Evolutionary conservation across 2,797 vertebrate genomes (phyloP), one percentile per base, ranked within the genome.

Genomic region (Oreochromis grahami): DNA sequence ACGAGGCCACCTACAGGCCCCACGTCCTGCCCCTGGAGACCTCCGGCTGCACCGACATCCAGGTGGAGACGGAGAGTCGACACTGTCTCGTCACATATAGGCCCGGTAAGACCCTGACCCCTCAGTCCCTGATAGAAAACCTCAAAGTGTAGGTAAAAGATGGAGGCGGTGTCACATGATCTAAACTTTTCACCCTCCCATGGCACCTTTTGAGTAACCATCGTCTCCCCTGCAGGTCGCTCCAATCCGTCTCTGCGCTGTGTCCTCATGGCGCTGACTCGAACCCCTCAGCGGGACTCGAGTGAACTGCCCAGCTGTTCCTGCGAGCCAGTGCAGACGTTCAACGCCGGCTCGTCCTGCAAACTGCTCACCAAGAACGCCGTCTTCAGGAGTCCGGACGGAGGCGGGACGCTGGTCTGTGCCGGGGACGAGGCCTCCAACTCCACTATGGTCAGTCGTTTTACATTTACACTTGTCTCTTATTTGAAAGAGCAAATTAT

Each of bases 61-160:
- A 99, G 68, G 97, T 97, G 6, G 98, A 99, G 94, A 92, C 95
- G n/a, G 96, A 87, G 86, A 99, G 97, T 12, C 94, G 98, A 3
- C 98, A 98, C 95, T 99, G 98, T 88, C 97, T 99, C 5, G 97
- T 98, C 19, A 99, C 97, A 0, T 99, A 98, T 90, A 95, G 98
- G 87, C 98, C 98, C 9, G 97, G 98, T 99, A 90, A 41, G 96
- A 36, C 2, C 8, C 19, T 19, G 26, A 32, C 8, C 65, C 21
- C 38, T 26, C 41, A 26, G 15, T 45, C 0, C 1, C 36, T 43
- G 5, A 15, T 41, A 24, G 63, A 68, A 68, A 24, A 72, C 24
- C 41, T 19, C 9, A 0, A 0, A 2, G 24, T 48, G 68, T 72
- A 50, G 26, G 43, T 2, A 0, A 19, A 72, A 48, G 41, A 19